Evolutionary conservation across 1,140 invertebrate genomes (phyloP), one percentile per base, ranked within the genome.

Genomic region (Zaprionus taronus): DNA sequence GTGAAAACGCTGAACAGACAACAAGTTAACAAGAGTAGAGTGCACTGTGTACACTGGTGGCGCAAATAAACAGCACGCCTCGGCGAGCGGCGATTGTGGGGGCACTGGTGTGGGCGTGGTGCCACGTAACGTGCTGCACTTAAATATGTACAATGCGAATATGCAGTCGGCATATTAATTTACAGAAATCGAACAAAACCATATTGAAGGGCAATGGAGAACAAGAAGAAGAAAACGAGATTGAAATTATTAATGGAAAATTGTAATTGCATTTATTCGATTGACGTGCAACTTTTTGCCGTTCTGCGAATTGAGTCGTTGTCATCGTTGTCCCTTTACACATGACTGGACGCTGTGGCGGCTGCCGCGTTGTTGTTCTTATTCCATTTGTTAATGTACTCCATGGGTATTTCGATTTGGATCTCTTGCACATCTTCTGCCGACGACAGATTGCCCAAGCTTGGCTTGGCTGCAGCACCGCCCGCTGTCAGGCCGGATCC

Each of bases 331-430:
- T 17, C 47, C 20, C 20, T 55, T 83, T 80, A 89, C 31, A 89
- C 85, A 62, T 89, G 85, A 66, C 85, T 89, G 58, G 85, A 90
- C 53, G 84, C 68, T 63, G 85, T 90, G 36, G 82, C 66, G 64
- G 81, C 68, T 58, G 91, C 76, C 44, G 76, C 87, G 55, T 92
- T 92, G 72, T 92, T 92, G 66, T 91, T 92, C 72, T 92, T 91
- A 44, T 92, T 80, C 91, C 91, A 92, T 86, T 92, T 92, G 72
- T 92, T 92, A 53, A 92, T 89, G 65, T 92, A 92, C 76, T 91
- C 91, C 81, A 92, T 87, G 71, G 91, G 91, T 75, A 92, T 92
- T 80, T 92, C 91, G 62, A 92, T 92, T 73, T 92, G 91, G 41
- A 92, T 92, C 79, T 92, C 86, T 60, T 92, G 91, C 51, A 91